Percentiles rank a stretch among this genome's conserved stretches.
phyloP scores from a whole-genome alignment of 2,797 vertebrate genomes.

The Taenioides sp. region DNA sequence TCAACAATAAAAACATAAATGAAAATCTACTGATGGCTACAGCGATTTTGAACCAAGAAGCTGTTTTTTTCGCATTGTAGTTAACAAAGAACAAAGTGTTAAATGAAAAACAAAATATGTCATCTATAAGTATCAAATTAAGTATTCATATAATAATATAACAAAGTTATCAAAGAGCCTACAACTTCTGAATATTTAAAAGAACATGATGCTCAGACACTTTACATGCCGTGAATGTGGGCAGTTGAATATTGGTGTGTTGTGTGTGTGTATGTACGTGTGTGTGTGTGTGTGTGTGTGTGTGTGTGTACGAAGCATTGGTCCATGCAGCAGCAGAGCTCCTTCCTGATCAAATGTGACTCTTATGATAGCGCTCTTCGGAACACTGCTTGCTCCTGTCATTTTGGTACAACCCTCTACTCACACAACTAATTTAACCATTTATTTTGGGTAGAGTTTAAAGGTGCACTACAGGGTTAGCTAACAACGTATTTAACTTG shows the following conservation, averaged over 20 bases:
- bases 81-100: no score
- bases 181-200: constrained; percentile 15
- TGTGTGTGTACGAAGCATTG: constrained; percentile 38
- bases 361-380: constrained; percentile 67
- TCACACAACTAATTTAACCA: constrained; percentile 15
- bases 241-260: no score
- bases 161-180: not conserved
- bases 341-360: constrained; percentile 74
- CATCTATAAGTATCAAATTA: no score
- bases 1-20: no score
- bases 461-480: not conserved
- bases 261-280: not conserved
- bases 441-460: not conserved
- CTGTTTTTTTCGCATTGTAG: no score
- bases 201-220: constrained; percentile 12
- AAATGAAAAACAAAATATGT: no score
- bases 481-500: not conserved
- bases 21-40: no score
- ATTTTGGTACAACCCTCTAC: constrained; percentile 42
- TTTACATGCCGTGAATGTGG: constrained; percentile 17
- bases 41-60: no score
- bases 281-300: not conserved
- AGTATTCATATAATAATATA: no score
- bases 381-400: constrained; percentile 53
- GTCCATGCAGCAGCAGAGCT: constrained; percentile 66